Base-by-base conservation (phyloP, 1,140 invertebrate genomes). In the Centruroides sculpturatus region DNA sequence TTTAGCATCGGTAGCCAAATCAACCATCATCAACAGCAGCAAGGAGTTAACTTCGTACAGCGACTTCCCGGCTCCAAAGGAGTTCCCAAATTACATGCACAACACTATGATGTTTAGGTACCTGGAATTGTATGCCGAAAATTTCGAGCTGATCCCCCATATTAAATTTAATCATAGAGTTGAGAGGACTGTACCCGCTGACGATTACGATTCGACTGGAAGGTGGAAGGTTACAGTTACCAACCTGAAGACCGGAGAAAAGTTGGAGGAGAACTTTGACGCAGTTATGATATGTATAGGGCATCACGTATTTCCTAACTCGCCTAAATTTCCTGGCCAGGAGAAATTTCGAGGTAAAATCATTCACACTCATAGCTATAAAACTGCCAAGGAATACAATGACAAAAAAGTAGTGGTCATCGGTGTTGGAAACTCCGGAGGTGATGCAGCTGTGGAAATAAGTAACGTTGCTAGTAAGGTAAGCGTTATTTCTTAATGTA, bases 21-120 rank as follows among this genome's bases (percentile, higher is more conserved):
- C 71, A 13, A 77, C 74, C 2, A 69, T 79, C 8, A 73, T 76
- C 10, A 79, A 80, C 67, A 76, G 76, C 0, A 76, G 74, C 48
- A 79, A 79, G 59, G 78, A 79, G 64, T 71, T 79, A 69, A 77
- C 76, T 73, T 68, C 72, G 1, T 79, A 72, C 68, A 77, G 75
- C 47, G 78, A 79, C 67, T 79, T 75, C 60, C 77, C 77, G 0
- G 74, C 75, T 9, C 75, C 77, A 4, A 61, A 57, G 13, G 69
- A 77, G 7, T 76, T 63, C 41, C 73, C 78, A 1, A 73, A 75
- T 62, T 78, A 73, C 63, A 76, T 78, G 76, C 64, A 66, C 63
- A 9, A 63, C 61, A 67, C 67, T 5, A 62, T 69, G 49, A 71
- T 78, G 12, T 56, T 70, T 12, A 66, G 74, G 58, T 79, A 79